A percentile compares a stretch with the other conserved stretches of the same genome.
phyloP scores from a whole-genome alignment of 2,888 invertebrate genomes.

The Latrodectus hesperus region DNA sequence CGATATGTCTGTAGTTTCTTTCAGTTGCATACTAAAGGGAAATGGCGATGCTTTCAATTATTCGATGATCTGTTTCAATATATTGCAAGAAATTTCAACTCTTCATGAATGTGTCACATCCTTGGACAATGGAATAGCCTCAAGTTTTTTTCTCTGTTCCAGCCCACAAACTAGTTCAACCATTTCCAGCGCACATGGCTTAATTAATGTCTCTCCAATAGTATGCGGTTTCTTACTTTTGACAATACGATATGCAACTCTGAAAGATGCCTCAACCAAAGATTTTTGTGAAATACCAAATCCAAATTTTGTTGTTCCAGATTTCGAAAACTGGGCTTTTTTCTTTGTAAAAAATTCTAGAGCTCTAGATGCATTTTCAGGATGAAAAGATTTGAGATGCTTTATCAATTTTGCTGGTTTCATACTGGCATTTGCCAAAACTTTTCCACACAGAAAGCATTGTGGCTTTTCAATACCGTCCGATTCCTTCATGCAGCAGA shows the following conservation, averaged over 20 bases:
- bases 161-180: constrained; percentile 54
- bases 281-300: constrained; percentile 44
- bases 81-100: constrained; percentile 57
- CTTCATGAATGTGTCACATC: constrained; percentile 61
- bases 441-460: constrained; percentile 50
- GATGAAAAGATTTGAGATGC: constrained; percentile 44
- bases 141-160: constrained; percentile 64
- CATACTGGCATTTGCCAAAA: constrained; percentile 54
- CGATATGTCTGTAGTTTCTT: constrained; percentile 76
- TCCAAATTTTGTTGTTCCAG: too few species aligned
- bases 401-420: constrained; percentile 59
- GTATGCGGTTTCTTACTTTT: constrained; percentile 61
- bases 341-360: too few species aligned
- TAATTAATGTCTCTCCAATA: constrained; percentile 62
- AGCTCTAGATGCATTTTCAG: constrained; percentile 62
- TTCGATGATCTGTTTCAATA: constrained; percentile 58
- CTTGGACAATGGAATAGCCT: constrained; percentile 62
- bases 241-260: constrained; percentile 59
- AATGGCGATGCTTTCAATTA: constrained; percentile 58
- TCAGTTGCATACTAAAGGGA: constrained; percentile 56
- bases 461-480: constrained; percentile 52
- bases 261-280: constrained; percentile 53
- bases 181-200: constrained; percentile 53
- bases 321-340: too few species aligned
- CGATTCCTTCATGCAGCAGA: constrained; percentile 51